Base-by-base conservation (phyloP, 1,140 invertebrate species). In the Ceratoteleas bidentatus region DNA sequence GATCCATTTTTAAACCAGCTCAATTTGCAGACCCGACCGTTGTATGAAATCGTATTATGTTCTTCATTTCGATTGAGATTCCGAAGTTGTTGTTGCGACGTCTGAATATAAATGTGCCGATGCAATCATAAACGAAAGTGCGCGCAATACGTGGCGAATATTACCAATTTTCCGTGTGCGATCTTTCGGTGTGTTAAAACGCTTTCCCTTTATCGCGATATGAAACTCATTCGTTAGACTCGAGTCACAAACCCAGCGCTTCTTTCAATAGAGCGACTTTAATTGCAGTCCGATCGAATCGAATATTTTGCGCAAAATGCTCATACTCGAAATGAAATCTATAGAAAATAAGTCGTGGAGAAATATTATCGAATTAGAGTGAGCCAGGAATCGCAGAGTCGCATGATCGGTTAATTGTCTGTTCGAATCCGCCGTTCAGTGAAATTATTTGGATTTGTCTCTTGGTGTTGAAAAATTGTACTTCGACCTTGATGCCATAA, bases 1-100 rank as follows among this genome's bases (percentile, higher is more conserved):
- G 43, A 62, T 38, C 9, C 58, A 16, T 11, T 57, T 62, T 72
- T 54, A 72, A 72, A 54, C 38, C 58, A 54, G 45, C 56, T 54
- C 36, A 61, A 36, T 70, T 61, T 58, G 56, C 43, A 24, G 36
- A 36, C 36, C n/a, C 13, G 15, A 10, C 1, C 33, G 32, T 69
- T 40, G 32, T 11, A n/a, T 8, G 53, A 45, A 70, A 70, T 24
- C 47, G 47, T 57, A 70, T 70, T 36, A 34, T 50, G 43, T 33
- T 54, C 52, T 49, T 69, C 45, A 24, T 58, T 58, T 40, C 65
- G 53, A 40, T 65, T 53, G 61, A 40, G 34, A 40, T 52, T 7
- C 4, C 49, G 15, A 50, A 50, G 49, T 50, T 50, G 6, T 15
- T 11, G 15, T 50, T 15, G 49, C 45, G 6, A 13, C 13, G 8